Percentiles rank a stretch among this genome's conserved stretches.
These are phyloP conservation scores for Smithornis capensis DNA, from an alignment of 2,113 vertebrate species.

Conservation along the genomic window DNA sequence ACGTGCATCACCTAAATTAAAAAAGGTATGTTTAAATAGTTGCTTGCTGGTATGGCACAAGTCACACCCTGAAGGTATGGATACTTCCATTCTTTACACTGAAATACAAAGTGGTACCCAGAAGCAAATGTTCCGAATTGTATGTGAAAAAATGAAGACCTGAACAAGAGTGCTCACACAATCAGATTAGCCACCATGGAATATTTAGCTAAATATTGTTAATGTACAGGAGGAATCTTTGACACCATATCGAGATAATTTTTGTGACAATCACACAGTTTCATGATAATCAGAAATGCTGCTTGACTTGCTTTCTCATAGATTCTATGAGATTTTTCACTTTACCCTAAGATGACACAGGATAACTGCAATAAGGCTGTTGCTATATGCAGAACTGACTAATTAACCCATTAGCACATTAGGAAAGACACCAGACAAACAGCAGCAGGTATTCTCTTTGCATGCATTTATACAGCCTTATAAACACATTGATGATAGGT, in stretches of 20 bases:
- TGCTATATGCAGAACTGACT: neutral
- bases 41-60: neutral
- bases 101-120: neutral
- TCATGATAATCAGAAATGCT: neutral
- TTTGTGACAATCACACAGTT: neutral
- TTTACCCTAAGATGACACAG: neutral
- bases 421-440: neutral
- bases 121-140: neutral
- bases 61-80: neutral
- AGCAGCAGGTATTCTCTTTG: neutral
- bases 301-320: neutral
- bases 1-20: neutral
- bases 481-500: neutral
- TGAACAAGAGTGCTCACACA: neutral
- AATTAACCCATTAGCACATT: neutral
- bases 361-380: neutral
- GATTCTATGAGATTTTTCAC: neutral
- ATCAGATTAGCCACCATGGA: neutral
- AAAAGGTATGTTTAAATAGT: neutral
- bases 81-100: neutral
- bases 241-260: neutral
- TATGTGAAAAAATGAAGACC: neutral
- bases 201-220: neutral
- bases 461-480: constrained; percentile 30
- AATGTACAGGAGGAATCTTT: neutral